Percentiles rank a stretch among this genome's conserved stretches.
Evolutionary conservation across 2,888 invertebrate species (phyloP).

Genomic region (Ectobius pallidus): DNA sequence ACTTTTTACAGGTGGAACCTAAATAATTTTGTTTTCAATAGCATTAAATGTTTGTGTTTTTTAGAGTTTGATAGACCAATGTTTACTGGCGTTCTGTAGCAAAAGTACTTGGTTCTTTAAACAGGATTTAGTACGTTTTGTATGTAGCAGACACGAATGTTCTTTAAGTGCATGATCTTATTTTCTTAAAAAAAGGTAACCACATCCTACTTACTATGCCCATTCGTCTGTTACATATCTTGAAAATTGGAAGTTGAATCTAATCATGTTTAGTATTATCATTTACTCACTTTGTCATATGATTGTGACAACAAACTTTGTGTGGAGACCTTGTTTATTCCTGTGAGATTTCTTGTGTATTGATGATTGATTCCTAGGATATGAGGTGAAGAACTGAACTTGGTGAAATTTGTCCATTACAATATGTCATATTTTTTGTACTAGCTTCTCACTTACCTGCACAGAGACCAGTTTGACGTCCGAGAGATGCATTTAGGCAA

Average conservation of each 20-base stretch:
- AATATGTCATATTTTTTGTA: slow-evolving; percentile 10
- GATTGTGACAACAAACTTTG: neutral
- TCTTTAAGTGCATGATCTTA: slow-evolving; percentile 2
- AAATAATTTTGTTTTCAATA: slow-evolving; percentile 23
- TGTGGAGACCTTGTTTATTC: neutral
- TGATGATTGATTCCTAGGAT: neutral
- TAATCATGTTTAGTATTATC: no score
- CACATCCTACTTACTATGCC: no score
- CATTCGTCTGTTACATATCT: no score
- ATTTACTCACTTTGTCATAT: neutral
- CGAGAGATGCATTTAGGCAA: slow-evolving; percentile 18
- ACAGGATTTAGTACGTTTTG: neutral
- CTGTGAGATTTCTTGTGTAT: neutral
- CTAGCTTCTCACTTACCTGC: slow-evolving; percentile 19
- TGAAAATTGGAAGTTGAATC: no score
- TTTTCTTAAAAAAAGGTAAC: slow-evolving; percentile 1
- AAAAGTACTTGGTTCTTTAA: neutral
- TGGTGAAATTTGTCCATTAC: slow-evolving; percentile 14
- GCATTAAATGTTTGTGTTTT: slow-evolving; percentile 7
- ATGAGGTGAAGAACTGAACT: neutral
- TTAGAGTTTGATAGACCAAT: slow-evolving; percentile 16
- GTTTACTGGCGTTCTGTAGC: neutral
- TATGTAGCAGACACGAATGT: neutral
- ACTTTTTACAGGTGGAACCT: neutral
- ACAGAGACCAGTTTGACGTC: slow-evolving; percentile 1